Base-by-base conservation (phyloP, 2,797 vertebrate genomes). In the Erpetoichthys calabaricus region DNA sequence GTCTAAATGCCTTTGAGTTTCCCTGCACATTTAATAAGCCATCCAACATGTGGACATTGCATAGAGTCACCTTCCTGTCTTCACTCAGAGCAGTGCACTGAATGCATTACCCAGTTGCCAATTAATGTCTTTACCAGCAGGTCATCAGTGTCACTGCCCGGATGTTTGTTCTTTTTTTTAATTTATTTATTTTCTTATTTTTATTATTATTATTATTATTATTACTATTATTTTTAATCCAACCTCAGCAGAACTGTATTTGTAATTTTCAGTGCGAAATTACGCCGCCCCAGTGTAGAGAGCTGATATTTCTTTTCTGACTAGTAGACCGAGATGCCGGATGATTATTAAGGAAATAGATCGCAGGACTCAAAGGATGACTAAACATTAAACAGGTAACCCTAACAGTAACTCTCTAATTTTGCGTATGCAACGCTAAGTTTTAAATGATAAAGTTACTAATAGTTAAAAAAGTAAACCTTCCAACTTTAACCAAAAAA, bases 401-500 rank as follows among this genome's bases (percentile, higher is more conserved):
- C 87, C 74, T 86, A 91, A 92, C 78, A 91, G 87, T 89, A 91
- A 94, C 85, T 85, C 75, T 86, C 78, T 84, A 93, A 92, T 91
- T 86, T 88, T 90, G 81, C 85, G 76, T 89, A 85, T 91, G 91
- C 77, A 82, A 76, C 73, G 81, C 86, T 84, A 83, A 83, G 25
- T 90, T 80, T 86, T 88, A 89, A 91, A 92, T 91, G 84, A 84
- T 89, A 85, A 89, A 90, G 86, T 84, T 91, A 94, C 87, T 85
- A 85, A 90, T 91, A 93, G 90, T 94, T 94, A 91, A 94, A 94
- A 99, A 99, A 98, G 95, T 98, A 98, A 98, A 99, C 95, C 93
- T 95, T 81, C 86, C 84, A 79, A 86, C 87, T 75, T 75, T 82
- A 84, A 75, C 80, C 72, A 83, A 88, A 87, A 83, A 83, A 67